These are phyloP conservation scores for Centropus bengalensis DNA, from an alignment of 2,113 vertebrate genomes.

Conservation along the genomic window DNA sequence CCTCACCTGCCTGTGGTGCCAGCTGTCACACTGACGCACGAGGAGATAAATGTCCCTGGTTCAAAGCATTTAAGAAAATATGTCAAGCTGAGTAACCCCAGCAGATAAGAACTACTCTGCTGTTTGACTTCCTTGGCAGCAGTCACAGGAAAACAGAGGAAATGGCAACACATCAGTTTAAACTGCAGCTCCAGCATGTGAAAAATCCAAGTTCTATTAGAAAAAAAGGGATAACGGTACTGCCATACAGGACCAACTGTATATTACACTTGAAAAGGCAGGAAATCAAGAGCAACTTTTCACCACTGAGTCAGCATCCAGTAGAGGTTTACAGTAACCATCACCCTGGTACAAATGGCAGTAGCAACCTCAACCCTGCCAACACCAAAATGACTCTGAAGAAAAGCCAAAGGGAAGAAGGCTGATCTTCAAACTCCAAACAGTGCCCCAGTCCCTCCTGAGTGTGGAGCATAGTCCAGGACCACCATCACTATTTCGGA, in stretches of 20 bases:
- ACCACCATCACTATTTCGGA: not conserved
- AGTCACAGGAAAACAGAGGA: not conserved
- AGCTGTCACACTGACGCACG: not conserved
- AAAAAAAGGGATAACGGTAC: not conserved
- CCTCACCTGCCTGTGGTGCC: not conserved
- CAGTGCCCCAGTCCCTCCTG: not conserved
- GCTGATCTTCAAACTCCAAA: not conserved
- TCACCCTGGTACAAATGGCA: not conserved
- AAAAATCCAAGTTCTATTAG: not conserved
- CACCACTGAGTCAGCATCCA: not conserved
- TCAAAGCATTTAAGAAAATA: not conserved
- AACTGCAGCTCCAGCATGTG: not conserved
- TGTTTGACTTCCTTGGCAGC: not conserved
- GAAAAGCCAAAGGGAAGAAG: not conserved
- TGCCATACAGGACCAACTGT: accelerated
- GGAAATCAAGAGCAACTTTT: conserved; percentile 18
- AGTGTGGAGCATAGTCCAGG: not conserved
- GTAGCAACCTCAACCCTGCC: not conserved
- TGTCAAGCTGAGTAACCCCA: not conserved
- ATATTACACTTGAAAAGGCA: not conserved
- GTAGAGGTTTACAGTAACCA: not conserved
- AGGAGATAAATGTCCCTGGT: not conserved
- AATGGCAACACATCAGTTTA: not conserved
- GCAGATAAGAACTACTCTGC: not conserved
- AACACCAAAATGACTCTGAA: not conserved